Percentiles rank a stretch among this genome's conserved stretches.
phyloP scores from a whole-genome alignment of 2,113 vertebrate species.

The Bucco capensis region DNA sequence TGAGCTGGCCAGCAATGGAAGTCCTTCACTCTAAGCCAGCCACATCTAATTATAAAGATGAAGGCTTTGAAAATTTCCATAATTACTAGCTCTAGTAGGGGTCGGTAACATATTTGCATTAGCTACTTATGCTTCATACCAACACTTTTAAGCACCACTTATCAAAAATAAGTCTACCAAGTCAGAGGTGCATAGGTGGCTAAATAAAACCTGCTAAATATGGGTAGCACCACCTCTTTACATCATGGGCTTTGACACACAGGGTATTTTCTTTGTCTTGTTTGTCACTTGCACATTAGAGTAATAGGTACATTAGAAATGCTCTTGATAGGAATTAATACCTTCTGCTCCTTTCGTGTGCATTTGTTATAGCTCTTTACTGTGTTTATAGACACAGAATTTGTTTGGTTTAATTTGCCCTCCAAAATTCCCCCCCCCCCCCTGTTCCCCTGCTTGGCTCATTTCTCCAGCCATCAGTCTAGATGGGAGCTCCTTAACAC shows the following conservation, averaged over 20 bases:
- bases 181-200: slow-evolving; percentile 76
- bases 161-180: slow-evolving; percentile 77
- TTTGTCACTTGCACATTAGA: slow-evolving; percentile 55
- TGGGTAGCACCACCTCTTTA: slow-evolving; percentile 61
- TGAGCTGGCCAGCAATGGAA: slow-evolving; percentile 58
- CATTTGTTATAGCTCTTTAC: slow-evolving; percentile 46
- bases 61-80: slow-evolving; percentile 81
- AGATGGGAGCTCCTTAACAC: slow-evolving; percentile 7
- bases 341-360: neutral
- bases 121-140: slow-evolving; percentile 81
- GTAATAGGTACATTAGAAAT: slow-evolving; percentile 60
- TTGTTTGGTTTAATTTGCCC: slow-evolving; percentile 31
- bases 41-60: slow-evolving; percentile 81
- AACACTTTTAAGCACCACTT: slow-evolving; percentile 81
- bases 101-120: slow-evolving; percentile 85
- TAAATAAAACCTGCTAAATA: slow-evolving; percentile 74
- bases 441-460: neutral
- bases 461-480: slow-evolving; percentile 29
- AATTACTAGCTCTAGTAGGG: slow-evolving; percentile 80
- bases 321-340: slow-evolving; percentile 52
- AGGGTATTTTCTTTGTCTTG: slow-evolving; percentile 56
- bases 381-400: neutral
- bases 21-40: slow-evolving; percentile 70
- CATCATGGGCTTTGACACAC: slow-evolving; percentile 63
- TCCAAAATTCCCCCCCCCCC: neutral